A percentile compares a stretch with the other conserved stretches of the same genome.
Evolutionary conservation across 2,888 invertebrate genomes (phyloP).

Genomic region (Chouioia cunea): DNA sequence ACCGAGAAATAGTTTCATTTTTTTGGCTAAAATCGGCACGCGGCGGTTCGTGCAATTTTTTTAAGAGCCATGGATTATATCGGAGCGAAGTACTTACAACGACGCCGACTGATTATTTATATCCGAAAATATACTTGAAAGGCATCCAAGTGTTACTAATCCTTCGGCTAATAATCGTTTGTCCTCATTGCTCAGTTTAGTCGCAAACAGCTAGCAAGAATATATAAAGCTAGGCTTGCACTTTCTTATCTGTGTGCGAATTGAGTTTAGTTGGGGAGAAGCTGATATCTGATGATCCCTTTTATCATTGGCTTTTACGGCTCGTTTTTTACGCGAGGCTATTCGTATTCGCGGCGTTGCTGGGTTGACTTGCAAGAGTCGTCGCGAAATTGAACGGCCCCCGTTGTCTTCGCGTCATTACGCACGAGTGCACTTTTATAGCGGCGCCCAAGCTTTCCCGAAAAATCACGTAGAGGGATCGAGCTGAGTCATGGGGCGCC

Average conservation of each 20-base stretch:
- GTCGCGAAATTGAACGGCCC: slow-evolving; percentile 17
- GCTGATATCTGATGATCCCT: slow-evolving; percentile 34
- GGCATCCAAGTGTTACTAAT: slow-evolving; percentile 15
- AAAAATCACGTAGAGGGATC: slow-evolving; percentile 54
- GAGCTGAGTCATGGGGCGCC: slow-evolving; percentile 39
- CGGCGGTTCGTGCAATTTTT: no score
- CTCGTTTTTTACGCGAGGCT: slow-evolving; percentile 2
- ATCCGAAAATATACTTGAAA: slow-evolving; percentile 24
- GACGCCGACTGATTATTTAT: slow-evolving; percentile 4
- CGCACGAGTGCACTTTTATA: slow-evolving; percentile 56
- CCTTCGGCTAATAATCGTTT: slow-evolving; percentile 34
- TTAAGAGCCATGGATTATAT: no score
- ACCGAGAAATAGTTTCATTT: no score
- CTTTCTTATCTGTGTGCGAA: slow-evolving; percentile 40
- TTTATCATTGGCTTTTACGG: slow-evolving; percentile 37
- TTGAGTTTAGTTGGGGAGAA: no score
- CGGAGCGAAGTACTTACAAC: not conserved
- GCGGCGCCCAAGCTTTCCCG: slow-evolving; percentile 46
- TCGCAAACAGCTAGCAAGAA: not conserved
- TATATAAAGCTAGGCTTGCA: slow-evolving; percentile 33
- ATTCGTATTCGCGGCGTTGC: slow-evolving; percentile 8
- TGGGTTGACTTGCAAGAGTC: not conserved
- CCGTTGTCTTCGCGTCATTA: slow-evolving; percentile 58
- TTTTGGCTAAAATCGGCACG: no score
- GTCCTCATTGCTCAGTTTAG: not conserved